Conservation (phyloP, 2,888 invertebrate species). For the Volucella inflata region DNA sequence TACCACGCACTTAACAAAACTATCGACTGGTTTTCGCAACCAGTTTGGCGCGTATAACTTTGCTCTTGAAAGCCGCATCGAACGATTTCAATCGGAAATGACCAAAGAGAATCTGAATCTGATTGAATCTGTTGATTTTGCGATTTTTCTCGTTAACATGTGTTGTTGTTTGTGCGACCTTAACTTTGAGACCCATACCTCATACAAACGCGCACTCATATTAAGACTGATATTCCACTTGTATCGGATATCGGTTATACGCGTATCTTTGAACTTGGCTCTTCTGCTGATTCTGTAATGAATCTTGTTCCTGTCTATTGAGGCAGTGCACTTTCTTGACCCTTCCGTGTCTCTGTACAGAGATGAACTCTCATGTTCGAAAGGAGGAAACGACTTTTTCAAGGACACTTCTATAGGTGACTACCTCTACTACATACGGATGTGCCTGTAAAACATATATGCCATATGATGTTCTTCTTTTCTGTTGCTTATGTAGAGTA, state of each 20-base stretch:
- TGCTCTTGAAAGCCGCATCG: background rate
- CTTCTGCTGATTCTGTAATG: background rate
- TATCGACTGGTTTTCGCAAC: slow-evolving; percentile 43
- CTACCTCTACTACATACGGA: background rate
- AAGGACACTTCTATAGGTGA: slow-evolving; percentile 2
- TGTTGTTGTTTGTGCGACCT: slow-evolving; percentile 13
- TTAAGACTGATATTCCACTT: too few species aligned
- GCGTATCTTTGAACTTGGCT: slow-evolving; percentile 8
- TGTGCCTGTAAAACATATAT: background rate
- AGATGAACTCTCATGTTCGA: background rate
- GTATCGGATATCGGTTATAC: too few species aligned
- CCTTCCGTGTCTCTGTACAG: background rate
- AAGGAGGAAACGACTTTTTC: slow-evolving; percentile 28
- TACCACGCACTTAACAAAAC: background rate
- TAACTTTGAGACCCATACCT: slow-evolving; percentile 18
- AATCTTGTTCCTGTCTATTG: background rate
- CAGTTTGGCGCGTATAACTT: slow-evolving; percentile 15
- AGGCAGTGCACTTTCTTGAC: background rate
- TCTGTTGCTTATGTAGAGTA: background rate
- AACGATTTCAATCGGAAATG: slow-evolving; percentile 27
- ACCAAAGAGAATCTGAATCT: background rate
- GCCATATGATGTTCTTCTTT: background rate
- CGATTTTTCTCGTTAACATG: slow-evolving; percentile 1
- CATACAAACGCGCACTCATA: too few species aligned
- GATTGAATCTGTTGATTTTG: background rate